Conservation (phyloP, 2,113 vertebrate genomes). For the Terrapene triunguis region DNA sequence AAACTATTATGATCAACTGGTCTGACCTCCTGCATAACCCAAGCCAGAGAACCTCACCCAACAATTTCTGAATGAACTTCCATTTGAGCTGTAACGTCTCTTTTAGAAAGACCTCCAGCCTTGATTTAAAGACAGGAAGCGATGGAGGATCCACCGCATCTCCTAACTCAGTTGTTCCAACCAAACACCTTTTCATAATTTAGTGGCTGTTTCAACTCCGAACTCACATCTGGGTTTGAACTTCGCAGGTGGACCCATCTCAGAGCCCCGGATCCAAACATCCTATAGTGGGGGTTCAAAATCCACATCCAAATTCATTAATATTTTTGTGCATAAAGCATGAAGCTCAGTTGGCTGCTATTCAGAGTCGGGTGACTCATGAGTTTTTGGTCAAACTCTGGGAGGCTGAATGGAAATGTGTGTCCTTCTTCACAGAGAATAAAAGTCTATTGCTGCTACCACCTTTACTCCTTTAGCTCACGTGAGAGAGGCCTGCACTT, state of each 20-base stretch:
- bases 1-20: background rate
- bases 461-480: background rate
- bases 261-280: background rate
- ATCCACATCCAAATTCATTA: background rate
- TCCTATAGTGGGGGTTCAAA: background rate
- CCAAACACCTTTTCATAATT: background rate
- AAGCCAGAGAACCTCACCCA: background rate
- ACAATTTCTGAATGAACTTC: rapidly evolving
- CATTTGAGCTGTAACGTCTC: background rate
- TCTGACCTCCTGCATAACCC: rapidly evolving
- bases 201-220: background rate
- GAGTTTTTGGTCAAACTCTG: background rate
- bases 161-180: rapidly evolving
- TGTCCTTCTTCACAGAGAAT: background rate
- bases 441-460: background rate
- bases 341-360: background rate
- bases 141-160: rapidly evolving
- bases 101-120: background rate
- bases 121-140: rapidly evolving
- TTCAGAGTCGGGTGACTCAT: background rate
- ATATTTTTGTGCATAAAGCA: background rate
- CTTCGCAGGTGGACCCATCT: background rate
- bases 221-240: rapidly evolving
- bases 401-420: background rate
- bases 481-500: background rate